Conservation (phyloP, 2,888 invertebrate species). For the Temnothorax unifasciatus region DNA sequence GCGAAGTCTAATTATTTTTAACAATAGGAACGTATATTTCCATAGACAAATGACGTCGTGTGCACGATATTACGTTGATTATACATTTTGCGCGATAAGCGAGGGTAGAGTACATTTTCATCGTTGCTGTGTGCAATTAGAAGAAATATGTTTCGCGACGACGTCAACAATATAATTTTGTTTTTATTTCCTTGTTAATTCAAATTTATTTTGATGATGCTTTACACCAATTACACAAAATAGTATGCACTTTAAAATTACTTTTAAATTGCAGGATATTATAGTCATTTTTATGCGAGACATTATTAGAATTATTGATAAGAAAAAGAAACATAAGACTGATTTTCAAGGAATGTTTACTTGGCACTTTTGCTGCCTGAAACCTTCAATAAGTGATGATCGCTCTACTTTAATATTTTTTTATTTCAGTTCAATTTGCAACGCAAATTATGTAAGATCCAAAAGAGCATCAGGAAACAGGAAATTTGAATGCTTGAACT, state of each 20-base stretch:
- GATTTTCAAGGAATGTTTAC: neutral
- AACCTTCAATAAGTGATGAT: neutral
- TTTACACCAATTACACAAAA: constrained; percentile 2
- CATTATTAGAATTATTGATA: neutral
- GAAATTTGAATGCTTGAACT: neutral
- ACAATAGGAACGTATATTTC: neutral
- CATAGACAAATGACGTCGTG: neutral
- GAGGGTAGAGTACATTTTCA: neutral
- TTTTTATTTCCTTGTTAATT: constrained; percentile 2
- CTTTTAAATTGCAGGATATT: neutral
- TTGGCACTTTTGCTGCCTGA: neutral
- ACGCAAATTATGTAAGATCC: neutral
- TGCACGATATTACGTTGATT: constrained; percentile 29
- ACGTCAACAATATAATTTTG: neutral
- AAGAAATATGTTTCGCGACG: neutral
- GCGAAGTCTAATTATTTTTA: constrained; percentile 35
- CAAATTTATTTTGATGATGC: neutral
- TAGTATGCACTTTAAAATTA: constrained; percentile 21
- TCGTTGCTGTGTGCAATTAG: neutral
- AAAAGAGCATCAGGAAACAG: neutral
- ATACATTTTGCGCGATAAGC: neutral
- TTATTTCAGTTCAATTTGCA: neutral
- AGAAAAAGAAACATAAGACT: neutral
- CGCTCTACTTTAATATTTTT: neutral
- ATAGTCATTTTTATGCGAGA: neutral